Conservation (phyloP, 2,113 vertebrate genomes). For the Thamnophis sirtalis region DNA sequence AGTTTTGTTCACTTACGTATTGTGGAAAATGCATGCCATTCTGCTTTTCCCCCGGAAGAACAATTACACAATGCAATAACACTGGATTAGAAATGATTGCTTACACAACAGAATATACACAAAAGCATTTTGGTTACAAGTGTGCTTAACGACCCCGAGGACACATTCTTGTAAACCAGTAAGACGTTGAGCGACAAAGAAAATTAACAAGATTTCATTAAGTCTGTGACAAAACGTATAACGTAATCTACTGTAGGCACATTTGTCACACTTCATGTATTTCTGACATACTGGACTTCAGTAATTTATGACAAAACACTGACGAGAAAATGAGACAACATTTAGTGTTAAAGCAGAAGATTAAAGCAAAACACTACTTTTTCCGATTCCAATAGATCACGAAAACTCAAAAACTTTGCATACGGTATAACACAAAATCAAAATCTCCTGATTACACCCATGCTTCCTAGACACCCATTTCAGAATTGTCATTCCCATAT, state of each 20-base stretch:
- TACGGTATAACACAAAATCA: not conserved
- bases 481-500: not conserved
- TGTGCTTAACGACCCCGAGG: conserved; percentile 61
- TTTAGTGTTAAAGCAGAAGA: not conserved
- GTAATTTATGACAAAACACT: not conserved
- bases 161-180: conserved; percentile 49
- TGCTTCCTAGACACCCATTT: not conserved
- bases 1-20: conserved; percentile 87
- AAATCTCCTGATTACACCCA: not conserved
- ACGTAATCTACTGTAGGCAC: not conserved
- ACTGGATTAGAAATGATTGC: conserved; percentile 83
- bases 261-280: conserved; percentile 26
- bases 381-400: not conserved
- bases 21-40: conserved; percentile 92
- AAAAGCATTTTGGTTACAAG: conserved; percentile 76
- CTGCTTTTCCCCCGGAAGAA: conserved; percentile 82
- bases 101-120: conserved; percentile 76
- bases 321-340: not conserved
- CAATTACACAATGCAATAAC: conserved; percentile 87
- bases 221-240: not conserved
- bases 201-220: conserved; percentile 16
- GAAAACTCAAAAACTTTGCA: not conserved
- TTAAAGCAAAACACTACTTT: not conserved
- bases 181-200: conserved; percentile 44
- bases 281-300: not conserved